Percentiles rank a stretch among this genome's conserved stretches.
Conservation (phyloP, 1,140 invertebrate genomes). For the Drosophila busckii region DNA sequence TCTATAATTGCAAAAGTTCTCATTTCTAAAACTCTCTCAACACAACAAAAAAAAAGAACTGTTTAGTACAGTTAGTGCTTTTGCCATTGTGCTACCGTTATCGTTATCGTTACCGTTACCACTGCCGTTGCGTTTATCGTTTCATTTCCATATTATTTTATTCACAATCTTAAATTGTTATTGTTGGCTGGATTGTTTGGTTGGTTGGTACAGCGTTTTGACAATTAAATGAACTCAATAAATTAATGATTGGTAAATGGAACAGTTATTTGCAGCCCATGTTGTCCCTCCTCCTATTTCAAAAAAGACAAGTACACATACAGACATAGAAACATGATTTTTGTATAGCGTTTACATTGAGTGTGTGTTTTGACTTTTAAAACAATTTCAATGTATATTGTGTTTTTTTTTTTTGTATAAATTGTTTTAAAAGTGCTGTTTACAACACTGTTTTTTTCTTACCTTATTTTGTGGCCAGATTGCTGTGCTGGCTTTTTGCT, state of each 20-base stretch:
- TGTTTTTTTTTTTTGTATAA: slow-evolving; percentile 19
- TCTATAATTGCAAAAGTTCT: too few species aligned
- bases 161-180: too few species aligned
- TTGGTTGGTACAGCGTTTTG: slow-evolving; percentile 39
- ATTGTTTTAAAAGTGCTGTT: too few species aligned
- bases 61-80: slow-evolving; percentile 39
- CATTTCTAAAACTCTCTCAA: too few species aligned
- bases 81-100: slow-evolving; percentile 14
- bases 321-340: too few species aligned
- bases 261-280: slow-evolving; percentile 52
- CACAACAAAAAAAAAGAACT: slow-evolving; percentile 16
- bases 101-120: slow-evolving; percentile 28
- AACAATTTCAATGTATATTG: slow-evolving; percentile 21
- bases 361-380: too few species aligned
- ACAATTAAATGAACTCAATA: too few species aligned
- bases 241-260: slow-evolving; percentile 16
- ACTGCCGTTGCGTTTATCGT: slow-evolving; percentile 48
- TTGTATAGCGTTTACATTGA: too few species aligned
- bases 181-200: slow-evolving; percentile 50
- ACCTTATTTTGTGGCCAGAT: slow-evolving; percentile 25
- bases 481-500: slow-evolving; percentile 36
- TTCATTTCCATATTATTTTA: slow-evolving; percentile 16
- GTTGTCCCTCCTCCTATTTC: slow-evolving; percentile 66
- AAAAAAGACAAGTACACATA: too few species aligned
- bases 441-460: neutral